Evolutionary conservation across 1,140 invertebrate genomes (phyloP), one percentile per base, ranked within the genome.

Genomic region (Stenopsyche tienmushanensis): DNA sequence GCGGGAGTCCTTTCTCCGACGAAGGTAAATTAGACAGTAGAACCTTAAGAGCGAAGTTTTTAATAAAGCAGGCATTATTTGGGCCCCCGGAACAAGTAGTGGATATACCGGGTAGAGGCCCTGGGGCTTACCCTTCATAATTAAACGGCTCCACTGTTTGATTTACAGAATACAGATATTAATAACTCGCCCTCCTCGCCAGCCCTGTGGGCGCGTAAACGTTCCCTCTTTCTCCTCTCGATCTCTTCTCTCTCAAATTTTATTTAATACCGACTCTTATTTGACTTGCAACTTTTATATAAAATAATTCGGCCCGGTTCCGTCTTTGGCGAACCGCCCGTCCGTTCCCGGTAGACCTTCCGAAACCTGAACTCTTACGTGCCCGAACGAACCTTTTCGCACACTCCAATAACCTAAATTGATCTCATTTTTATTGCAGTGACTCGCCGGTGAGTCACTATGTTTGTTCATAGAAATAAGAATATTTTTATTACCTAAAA

Each of bases 141-240:
- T 55, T 53, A 55, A 55, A 55, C 52, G 52, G 52, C 52, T 55
- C 26, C 29, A 25, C 52, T 55, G 52, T 55, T 55, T 55, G 52
- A 55, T 55, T 55, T 55, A 34, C 52, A 55, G 52, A 55, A 55
- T 55, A 55, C 52, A 55, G 52, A 55, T 55, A 55, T 55, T 55
- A 55, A 55, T 55, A 55, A 55, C 52, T 55, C 29, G 25, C 52
- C 52, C 3, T 39, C 23, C 9, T 21, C 49, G 21, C 15, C 10
- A 13, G 23, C 49, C 18, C n/a, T n/a, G n/a, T n/a, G n/a, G n/a
- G n/a, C n/a, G n/a, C n/a, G n/a, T n/a, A n/a, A n/a, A n/a, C n/a
- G n/a, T n/a, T n/a, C 29, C 29, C 13, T 5, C 5, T 13, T 13
- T 13, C 29, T 34, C 29, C 29, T 7, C 29, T 34, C 29, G 29